Conservation (phyloP, 92 coral and sea anemone genomes). For the Chrysogorgia sp. region DNA sequence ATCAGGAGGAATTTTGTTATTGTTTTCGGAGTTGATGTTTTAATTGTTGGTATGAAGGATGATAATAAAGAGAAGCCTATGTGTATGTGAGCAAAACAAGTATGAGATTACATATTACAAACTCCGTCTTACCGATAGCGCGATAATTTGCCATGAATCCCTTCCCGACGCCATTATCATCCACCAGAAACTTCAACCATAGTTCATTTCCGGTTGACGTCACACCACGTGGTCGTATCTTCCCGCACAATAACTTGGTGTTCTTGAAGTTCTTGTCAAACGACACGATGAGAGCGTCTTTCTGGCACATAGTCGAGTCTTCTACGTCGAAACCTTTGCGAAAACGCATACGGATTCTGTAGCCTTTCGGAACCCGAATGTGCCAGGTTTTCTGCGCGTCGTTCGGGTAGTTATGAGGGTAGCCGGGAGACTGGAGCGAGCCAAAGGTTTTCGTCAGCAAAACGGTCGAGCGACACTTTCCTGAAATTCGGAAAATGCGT, state of each 20-base stretch:
- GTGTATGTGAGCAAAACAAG: too few species aligned
- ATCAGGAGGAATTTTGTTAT: too few species aligned
- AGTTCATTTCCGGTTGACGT: constrained; percentile 71
- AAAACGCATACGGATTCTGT: constrained; percentile 77
- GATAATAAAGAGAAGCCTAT: too few species aligned
- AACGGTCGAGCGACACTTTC: constrained; percentile 45
- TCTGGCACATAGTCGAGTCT: constrained; percentile 73
- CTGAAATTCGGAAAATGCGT: too few species aligned
- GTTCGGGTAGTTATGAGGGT: constrained; percentile 70
- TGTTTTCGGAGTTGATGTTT: too few species aligned
- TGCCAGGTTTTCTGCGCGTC: constrained; percentile 83
- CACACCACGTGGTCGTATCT: constrained; percentile 67
- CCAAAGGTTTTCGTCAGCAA: constrained; percentile 74
- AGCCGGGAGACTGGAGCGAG: constrained; percentile 84
- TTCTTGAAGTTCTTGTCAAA: constrained; percentile 68
- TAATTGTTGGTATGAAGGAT: too few species aligned
- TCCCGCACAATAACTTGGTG: constrained; percentile 78
- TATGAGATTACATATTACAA: too few species aligned
- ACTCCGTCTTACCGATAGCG: constrained; percentile 71
- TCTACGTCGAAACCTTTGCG: constrained; percentile 83
- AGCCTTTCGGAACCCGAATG: constrained; percentile 85
- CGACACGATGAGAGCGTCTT: constrained; percentile 84
- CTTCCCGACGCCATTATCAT: constrained; percentile 66
- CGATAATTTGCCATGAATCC: constrained; percentile 82
- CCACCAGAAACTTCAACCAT: constrained; percentile 84